phyloP scores from a whole-genome alignment of 2,888 invertebrate genomes.

The Eupithecia exiguata region DNA sequence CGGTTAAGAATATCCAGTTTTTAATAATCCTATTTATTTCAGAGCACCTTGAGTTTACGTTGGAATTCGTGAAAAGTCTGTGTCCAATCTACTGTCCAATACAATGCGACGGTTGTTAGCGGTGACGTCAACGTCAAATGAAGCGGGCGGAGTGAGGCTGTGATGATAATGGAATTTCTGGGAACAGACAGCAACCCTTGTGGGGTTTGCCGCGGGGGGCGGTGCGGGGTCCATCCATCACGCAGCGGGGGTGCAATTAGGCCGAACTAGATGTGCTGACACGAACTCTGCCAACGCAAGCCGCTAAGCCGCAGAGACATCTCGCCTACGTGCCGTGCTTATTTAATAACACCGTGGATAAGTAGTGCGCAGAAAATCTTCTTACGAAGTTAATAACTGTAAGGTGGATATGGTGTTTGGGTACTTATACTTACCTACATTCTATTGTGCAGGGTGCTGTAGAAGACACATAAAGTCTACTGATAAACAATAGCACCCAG shows the following conservation, averaged over 20 bases:
- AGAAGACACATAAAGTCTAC: not conserved
- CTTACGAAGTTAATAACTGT: not conserved
- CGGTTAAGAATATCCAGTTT: constrained; percentile 8
- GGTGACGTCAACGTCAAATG: constrained; percentile 72
- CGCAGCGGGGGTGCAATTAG: constrained; percentile 72
- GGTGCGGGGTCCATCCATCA: constrained; percentile 69
- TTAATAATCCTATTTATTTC: constrained; percentile 37
- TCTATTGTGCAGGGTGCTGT: not conserved
- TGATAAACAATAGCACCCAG: constrained; percentile 6
- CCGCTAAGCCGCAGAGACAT: constrained; percentile 36
- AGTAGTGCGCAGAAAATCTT: constrained; percentile 5
- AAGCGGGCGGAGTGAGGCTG: constrained; percentile 59
- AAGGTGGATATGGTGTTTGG: not conserved
- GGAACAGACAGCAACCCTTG: constrained; percentile 82
- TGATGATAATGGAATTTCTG: constrained; percentile 80
- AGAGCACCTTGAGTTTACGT: constrained; percentile 44
- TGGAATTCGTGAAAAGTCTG: constrained; percentile 57
- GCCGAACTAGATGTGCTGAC: constrained; percentile 79
- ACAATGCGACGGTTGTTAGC: constrained; percentile 56
- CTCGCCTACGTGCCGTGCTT: constrained; percentile 33
- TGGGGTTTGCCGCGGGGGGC: constrained; percentile 67
- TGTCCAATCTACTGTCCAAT: constrained; percentile 49
- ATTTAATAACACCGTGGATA: constrained; percentile 39
- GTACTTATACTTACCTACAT: not conserved
- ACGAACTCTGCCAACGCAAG: constrained; percentile 60